Evolutionary conservation across 2,888 invertebrate species (phyloP).

Genomic region (Brachyptera putata): DNA sequence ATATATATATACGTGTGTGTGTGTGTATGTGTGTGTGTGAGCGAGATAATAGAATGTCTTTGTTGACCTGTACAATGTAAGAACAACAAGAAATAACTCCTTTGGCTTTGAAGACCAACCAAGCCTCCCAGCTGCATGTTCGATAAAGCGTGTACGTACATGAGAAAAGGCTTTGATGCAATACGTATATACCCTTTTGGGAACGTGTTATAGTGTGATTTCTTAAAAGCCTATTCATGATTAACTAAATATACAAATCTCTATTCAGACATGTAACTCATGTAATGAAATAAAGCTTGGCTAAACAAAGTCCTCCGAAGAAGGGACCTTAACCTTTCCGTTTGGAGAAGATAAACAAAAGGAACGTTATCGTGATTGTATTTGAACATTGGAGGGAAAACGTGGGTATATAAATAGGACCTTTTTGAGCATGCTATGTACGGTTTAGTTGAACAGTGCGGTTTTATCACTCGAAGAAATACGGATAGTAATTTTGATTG

Average conservation of each 20-base stretch:
- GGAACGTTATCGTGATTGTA: neutral
- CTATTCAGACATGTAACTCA: neutral
- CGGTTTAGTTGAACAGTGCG: too few species aligned
- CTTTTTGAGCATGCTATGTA: too few species aligned
- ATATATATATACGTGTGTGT: too few species aligned
- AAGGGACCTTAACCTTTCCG: neutral
- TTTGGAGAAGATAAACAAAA: neutral
- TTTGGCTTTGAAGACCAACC: neutral
- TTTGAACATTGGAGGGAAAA: neutral
- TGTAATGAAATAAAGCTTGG: conserved; percentile 1
- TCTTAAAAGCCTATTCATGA: neutral
- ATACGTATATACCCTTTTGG: neutral
- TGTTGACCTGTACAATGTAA: too few species aligned
- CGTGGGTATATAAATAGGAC: too few species aligned
- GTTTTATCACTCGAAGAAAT: too few species aligned
- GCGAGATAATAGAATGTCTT: too few species aligned
- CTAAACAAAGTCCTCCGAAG: neutral
- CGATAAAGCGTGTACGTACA: neutral
- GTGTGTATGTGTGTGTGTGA: too few species aligned
- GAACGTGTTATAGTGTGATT: neutral
- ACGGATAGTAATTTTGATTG: too few species aligned
- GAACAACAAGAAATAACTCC: neutral
- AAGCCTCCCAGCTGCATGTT: neutral
- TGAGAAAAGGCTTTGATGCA: neutral
- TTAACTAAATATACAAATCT: conserved; percentile 7